Percentiles rank a stretch among this genome's conserved stretches.
Conservation (phyloP, 2,888 invertebrate genomes). For the Pseudanteris insignis region DNA sequence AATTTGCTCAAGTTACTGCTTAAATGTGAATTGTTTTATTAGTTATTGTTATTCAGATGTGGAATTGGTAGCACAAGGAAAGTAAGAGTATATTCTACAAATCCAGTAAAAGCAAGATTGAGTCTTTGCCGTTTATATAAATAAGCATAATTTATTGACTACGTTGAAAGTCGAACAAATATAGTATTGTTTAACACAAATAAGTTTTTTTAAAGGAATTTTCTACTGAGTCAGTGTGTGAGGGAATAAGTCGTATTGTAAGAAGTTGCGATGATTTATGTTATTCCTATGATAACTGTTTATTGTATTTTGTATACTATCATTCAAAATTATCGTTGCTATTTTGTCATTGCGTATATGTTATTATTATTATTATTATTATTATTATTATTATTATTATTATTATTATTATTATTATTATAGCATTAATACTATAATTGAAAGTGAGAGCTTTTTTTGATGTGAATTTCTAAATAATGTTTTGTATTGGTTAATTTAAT, state of each 20-base stretch:
- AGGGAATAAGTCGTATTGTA: slow-evolving; percentile 57
- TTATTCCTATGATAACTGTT: slow-evolving; percentile 32
- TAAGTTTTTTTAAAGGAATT: slow-evolving; percentile 56
- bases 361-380: slow-evolving; percentile 21
- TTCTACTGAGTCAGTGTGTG: slow-evolving; percentile 53
- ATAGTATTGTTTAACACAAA: slow-evolving; percentile 55
- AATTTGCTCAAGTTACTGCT: slow-evolving; percentile 26
- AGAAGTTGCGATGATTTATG: slow-evolving; percentile 56
- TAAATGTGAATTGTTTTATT: slow-evolving; percentile 17
- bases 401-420: slow-evolving; percentile 44
- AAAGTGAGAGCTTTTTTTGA: slow-evolving; percentile 42
- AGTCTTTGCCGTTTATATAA: slow-evolving; percentile 57
- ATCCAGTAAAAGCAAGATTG: slow-evolving; percentile 57
- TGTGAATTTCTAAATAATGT: slow-evolving; percentile 51
- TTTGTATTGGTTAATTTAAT: slow-evolving; percentile 45
- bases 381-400: slow-evolving; percentile 29
- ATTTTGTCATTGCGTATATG: slow-evolving; percentile 43
- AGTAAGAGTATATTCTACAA: slow-evolving; percentile 52
- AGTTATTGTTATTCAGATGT: slow-evolving; percentile 24
- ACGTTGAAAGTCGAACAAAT: slow-evolving; percentile 56
- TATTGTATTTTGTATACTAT: slow-evolving; percentile 40
- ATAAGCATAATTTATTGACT: slow-evolving; percentile 61
- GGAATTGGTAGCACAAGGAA: slow-evolving; percentile 34
- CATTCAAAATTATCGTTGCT: slow-evolving; percentile 39
- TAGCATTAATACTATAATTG: slow-evolving; percentile 42